A percentile compares a stretch with the other conserved stretches of the same genome.
Evolutionary conservation across 2,888 invertebrate genomes (phyloP).

Genomic region (Rhingia rostrata): DNA sequence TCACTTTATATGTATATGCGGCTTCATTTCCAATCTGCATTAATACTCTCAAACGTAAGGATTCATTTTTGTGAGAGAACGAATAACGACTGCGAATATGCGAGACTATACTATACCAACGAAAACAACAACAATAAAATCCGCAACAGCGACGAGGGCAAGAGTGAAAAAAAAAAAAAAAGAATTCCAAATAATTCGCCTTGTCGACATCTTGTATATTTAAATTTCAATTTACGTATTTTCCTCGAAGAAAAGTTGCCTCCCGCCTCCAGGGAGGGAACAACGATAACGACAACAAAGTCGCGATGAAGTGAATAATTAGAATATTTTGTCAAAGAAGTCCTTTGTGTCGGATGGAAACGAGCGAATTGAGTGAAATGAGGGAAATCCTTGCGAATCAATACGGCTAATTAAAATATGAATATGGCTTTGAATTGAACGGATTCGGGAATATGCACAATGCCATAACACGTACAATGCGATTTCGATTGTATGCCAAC

Average conservation of each 20-base stretch:
- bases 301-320: conserved; percentile 64
- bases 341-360: conserved; percentile 20
- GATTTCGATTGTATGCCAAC: conserved; percentile 3
- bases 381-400: conserved; percentile 39
- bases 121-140: background rate
- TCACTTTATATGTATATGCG: conserved; percentile 68
- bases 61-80: conserved; percentile 56
- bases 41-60: conserved; percentile 70
- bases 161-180: conserved; percentile 60
- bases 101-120: conserved; percentile 16
- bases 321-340: conserved; percentile 52
- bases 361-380: background rate
- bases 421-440: conserved; percentile 40
- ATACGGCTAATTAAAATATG: conserved; percentile 63
- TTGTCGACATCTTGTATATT: conserved; percentile 69
- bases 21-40: conserved; percentile 73
- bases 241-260: conserved; percentile 23
- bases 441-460: background rate
- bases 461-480: background rate
- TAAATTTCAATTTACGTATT: conserved; percentile 67
- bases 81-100: conserved; percentile 21
- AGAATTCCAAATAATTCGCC: conserved; percentile 73
- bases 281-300: conserved; percentile 40
- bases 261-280: background rate
- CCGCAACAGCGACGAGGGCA: too few relatives aligned